These are phyloP conservation scores for Sitta europaea DNA, from an alignment of 2,113 vertebrate species.

Conservation along the genomic window DNA sequence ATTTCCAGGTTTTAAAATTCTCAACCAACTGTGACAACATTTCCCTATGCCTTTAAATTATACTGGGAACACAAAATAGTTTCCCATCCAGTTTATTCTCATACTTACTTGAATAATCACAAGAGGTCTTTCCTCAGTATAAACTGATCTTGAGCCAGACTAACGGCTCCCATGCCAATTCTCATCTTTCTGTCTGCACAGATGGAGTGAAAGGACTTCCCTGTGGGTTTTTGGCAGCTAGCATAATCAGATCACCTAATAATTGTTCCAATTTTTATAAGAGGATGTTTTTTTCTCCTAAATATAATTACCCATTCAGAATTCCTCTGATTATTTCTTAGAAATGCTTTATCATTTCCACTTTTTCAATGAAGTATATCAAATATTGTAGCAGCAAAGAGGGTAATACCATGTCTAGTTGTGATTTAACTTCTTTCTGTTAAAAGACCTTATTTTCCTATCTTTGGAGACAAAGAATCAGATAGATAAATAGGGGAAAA, in stretches of 20 bases:
- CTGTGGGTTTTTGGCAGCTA: neutral
- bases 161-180: slow-evolving; percentile 18
- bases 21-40: neutral
- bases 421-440: neutral
- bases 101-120: neutral
- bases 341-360: neutral
- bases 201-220: slow-evolving; percentile 26
- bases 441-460: neutral
- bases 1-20: neutral
- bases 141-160: neutral
- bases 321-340: neutral
- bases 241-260: neutral
- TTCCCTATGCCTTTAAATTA: neutral
- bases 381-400: neutral
- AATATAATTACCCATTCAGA: neutral
- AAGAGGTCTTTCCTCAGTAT: neutral
- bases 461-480: neutral
- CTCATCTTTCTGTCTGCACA: neutral
- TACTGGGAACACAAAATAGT: neutral
- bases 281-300: neutral
- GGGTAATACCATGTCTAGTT: neutral
- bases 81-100: neutral
- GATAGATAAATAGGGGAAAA: neutral
- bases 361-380: neutral
- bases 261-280: neutral